Evolutionary conservation across 2,888 invertebrate genomes (phyloP).

Genomic region (Mesorhabditis spiculigera): DNA sequence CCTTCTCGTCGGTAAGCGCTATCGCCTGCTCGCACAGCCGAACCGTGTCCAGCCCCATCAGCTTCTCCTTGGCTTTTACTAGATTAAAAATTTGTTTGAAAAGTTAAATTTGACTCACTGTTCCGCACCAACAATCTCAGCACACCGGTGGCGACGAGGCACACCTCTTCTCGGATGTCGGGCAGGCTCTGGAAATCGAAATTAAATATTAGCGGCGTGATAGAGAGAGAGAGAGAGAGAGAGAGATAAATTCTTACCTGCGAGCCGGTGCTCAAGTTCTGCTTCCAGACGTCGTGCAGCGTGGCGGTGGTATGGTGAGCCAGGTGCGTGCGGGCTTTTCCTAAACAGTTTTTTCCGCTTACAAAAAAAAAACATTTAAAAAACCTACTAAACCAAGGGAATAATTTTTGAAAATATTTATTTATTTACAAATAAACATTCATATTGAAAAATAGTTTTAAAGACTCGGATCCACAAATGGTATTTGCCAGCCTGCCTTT

Average conservation of each 20-base stretch:
- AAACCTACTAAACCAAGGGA: no score
- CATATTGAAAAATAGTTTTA: no score
- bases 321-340: slow-evolving; percentile 22
- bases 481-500: no score
- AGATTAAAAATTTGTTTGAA: no score
- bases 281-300: slow-evolving; percentile 22
- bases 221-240: no score
- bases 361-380: no score
- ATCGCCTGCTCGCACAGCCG: slow-evolving; percentile 39
- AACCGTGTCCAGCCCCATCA: slow-evolving; percentile 33
- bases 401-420: no score
- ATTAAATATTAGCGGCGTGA: background rate
- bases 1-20: slow-evolving; percentile 14
- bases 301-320: slow-evolving; percentile 21
- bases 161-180: slow-evolving; percentile 1
- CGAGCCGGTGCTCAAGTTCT: background rate
- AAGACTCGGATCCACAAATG: no score
- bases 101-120: no score
- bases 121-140: slow-evolving; percentile 24
- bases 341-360: slow-evolving; percentile 11
- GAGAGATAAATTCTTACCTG: no score
- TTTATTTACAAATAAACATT: no score
- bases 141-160: slow-evolving; percentile 10
- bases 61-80: slow-evolving; percentile 45
- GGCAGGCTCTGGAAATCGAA: slow-evolving; percentile 2